Percentiles rank a stretch among this genome's conserved stretches.
phyloP scores from a whole-genome alignment of 2,888 invertebrate genomes.

The Euzophera pinguis region DNA sequence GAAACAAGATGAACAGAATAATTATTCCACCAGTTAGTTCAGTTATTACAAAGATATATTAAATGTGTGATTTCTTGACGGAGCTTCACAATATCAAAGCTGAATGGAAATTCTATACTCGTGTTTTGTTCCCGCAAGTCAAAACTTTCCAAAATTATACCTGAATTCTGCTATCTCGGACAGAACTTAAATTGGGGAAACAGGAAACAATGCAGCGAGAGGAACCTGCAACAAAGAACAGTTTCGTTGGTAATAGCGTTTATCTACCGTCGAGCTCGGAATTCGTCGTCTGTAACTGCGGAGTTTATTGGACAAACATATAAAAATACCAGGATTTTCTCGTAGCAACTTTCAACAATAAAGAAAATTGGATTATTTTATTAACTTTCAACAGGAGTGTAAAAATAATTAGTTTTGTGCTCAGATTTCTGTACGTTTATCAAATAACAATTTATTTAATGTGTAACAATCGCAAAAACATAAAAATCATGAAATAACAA shows the following conservation, averaged over 20 bases:
- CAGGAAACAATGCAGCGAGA: constrained; percentile 93
- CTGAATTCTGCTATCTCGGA: constrained; percentile 77
- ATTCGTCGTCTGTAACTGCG: neutral
- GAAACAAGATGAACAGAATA: too few relatives aligned
- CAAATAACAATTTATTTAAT: too few relatives aligned
- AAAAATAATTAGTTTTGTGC: constrained; percentile 11
- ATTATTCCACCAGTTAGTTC: too few relatives aligned
- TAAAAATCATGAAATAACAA: too few relatives aligned
- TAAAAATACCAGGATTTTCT: constrained; percentile 1
- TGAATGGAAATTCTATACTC: neutral
- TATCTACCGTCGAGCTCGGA: constrained; percentile 3
- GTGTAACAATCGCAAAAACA: too few relatives aligned
- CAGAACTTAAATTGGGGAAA: constrained; percentile 92
- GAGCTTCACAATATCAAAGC: neutral
- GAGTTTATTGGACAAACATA: constrained; percentile 3
- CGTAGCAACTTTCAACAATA: neutral
- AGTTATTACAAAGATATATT: too few relatives aligned
- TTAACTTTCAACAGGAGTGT: neutral
- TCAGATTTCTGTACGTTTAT: too few relatives aligned
- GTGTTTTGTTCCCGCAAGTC: neutral
- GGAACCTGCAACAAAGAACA: constrained; percentile 84
- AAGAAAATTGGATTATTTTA: constrained; percentile 8
- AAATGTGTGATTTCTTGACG: too few relatives aligned
- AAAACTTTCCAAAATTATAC: constrained; percentile 4
- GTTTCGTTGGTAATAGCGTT: constrained; percentile 13